These are phyloP conservation scores for Plotosus lineatus DNA, from an alignment of 2,113 vertebrate genomes.

Conservation along the genomic window DNA sequence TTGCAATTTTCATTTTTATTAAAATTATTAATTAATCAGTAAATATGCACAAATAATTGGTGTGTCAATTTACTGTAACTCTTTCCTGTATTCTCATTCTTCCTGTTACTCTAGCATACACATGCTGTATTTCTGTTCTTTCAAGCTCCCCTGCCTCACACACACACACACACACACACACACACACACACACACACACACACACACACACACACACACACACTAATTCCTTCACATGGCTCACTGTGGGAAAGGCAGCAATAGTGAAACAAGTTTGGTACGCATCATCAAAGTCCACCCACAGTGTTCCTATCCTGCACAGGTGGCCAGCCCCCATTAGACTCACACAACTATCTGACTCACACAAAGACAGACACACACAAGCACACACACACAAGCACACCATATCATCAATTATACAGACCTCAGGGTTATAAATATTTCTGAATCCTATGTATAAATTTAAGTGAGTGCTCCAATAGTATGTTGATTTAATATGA, in stretches of 20 bases:
- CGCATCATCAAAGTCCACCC: constrained; percentile 53
- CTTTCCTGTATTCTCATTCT: neutral
- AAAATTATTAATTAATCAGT: neutral
- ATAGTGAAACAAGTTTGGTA: constrained; percentile 49
- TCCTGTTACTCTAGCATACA: neutral
- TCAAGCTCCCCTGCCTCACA: neutral
- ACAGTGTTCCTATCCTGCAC: constrained; percentile 53
- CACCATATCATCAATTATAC: constrained; percentile 39
- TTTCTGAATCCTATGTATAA: constrained; percentile 24
- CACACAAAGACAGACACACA: constrained; percentile 33
- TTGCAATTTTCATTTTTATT: neutral
- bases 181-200: constrained; percentile 24
- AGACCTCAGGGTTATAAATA: constrained; percentile 40
- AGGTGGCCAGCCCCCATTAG: constrained; percentile 49
- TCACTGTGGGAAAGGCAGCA: constrained; percentile 41
- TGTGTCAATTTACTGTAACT: neutral
- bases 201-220: constrained; percentile 15
- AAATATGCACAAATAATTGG: neutral
- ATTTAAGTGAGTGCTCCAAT: neutral
- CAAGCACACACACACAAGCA: constrained; percentile 4
- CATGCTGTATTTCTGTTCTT: neutral
- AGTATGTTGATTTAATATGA: neutral
- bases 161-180: constrained; percentile 17
- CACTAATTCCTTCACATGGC: constrained; percentile 18
- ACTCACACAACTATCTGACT: constrained; percentile 47